Evolutionary conservation across 2,113 vertebrate genomes (phyloP), one percentile per base, ranked within the genome.

Genomic region (Miniopterus natalensis): DNA sequence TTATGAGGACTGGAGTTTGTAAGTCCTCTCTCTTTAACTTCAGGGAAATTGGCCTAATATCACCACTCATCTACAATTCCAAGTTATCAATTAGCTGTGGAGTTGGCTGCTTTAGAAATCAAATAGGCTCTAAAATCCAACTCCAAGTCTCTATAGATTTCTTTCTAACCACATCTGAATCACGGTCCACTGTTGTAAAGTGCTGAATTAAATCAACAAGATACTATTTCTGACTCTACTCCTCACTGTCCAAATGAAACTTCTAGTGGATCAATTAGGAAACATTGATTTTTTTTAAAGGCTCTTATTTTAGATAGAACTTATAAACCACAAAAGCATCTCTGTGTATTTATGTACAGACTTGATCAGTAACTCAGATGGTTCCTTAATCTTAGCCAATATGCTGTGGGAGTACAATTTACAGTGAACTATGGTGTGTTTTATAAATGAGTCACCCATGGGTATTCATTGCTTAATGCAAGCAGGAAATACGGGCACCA

Each of bases 51-150:
- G 70, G 73, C 59, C 47, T 78, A 74, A 90, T 47, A 96, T 96
- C 65, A 71, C 51, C 96, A 91, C 89, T 98, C 70, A 93, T 94
- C 78, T 95, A 49, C 70, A 92, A 95, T 97, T 95, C 92, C 63
- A 94, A 68, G 75, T 95, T 95, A 96, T 97, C 97, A 96, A 95
- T 96, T 97, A 97, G 40, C 97, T 97, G 90, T 96, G 92, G 94
- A 80, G 70, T 84, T 94, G 88, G 73, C 90, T 97, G 83, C 74
- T 94, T 96, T 96, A 81, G 94, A 95, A 95, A 93, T 95, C 78
- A 88, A 89, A 85, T 84, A 75, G 83, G 31, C 86, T 95, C 70
- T 94, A 84, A 92, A 97, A 94, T 85, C 74, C 68, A 91, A 29
- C 68, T 91, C 14, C 59, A 68, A 86, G 66, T 97, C 94, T 94